Evolutionary conservation across 2,113 vertebrate genomes (phyloP).

Genomic region (Pelusios castaneus): DNA sequence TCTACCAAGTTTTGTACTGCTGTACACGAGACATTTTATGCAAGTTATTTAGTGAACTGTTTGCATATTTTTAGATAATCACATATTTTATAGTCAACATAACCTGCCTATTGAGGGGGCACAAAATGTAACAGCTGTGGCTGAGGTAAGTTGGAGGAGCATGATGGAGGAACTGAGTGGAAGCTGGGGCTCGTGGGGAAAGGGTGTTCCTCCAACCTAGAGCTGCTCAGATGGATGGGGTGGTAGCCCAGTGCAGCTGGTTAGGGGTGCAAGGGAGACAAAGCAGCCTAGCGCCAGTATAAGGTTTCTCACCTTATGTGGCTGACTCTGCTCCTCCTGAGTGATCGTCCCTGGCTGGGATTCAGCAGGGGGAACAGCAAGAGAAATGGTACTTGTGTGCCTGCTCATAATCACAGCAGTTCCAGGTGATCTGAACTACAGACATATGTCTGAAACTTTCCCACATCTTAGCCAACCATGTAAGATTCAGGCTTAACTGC

Average conservation of each 20-base stretch:
- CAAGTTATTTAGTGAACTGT: not conserved
- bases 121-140: not conserved
- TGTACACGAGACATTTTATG: not conserved
- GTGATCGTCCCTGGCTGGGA: not conserved
- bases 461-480: fast-evolving
- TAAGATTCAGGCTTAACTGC: not conserved
- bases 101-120: not conserved
- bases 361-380: not conserved
- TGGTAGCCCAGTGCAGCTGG: not conserved
- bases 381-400: not conserved
- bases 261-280: not conserved
- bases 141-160: not conserved
- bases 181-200: not conserved
- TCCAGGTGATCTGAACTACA: not conserved
- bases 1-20: not conserved
- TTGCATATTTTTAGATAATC: not conserved
- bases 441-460: not conserved
- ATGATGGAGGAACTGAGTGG: too few relatives aligned
- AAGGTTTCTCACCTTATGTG: not conserved
- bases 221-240: not conserved
- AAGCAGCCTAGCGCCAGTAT: not conserved
- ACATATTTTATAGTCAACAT: not conserved
- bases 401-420: not conserved
- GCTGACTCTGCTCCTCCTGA: not conserved
- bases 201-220: too few relatives aligned